phyloP scores from a whole-genome alignment of 2,113 vertebrate species.

The Paramormyrops kingsleyae region DNA sequence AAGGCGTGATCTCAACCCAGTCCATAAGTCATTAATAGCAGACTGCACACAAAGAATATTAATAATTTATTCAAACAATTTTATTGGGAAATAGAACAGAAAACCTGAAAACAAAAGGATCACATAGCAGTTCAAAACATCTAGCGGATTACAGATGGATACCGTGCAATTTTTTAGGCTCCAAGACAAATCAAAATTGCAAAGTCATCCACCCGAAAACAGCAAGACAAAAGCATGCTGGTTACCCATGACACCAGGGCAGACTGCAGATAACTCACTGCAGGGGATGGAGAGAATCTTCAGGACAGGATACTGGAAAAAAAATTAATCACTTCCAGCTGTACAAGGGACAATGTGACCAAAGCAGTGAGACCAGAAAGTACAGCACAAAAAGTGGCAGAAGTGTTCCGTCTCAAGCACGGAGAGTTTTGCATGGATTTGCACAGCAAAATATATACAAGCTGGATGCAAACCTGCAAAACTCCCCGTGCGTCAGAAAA shows the following conservation, averaged over 20 bases:
- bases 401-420: slow-evolving; percentile 48
- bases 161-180: slow-evolving; percentile 85
- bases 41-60: neutral
- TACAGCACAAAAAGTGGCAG: slow-evolving; percentile 9
- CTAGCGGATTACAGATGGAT: slow-evolving; percentile 94
- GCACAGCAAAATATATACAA: slow-evolving; percentile 71
- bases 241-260: neutral
- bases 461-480: slow-evolving; percentile 98
- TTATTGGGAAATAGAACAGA: neutral
- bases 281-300: neutral
- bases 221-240: slow-evolving; percentile 64
- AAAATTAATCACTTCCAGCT: neutral
- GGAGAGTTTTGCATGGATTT: slow-evolving; percentile 95
- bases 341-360: neutral
- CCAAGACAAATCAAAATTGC: slow-evolving; percentile 78
- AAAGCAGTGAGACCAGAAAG: neutral
- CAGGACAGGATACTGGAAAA: neutral
- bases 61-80: neutral
- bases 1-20: neutral
- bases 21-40: neutral
- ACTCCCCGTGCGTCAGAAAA: slow-evolving; percentile 63
- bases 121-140: slow-evolving; percentile 42
- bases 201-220: slow-evolving; percentile 92
- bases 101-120: slow-evolving; percentile 5
- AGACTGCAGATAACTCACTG: neutral